Conservation (phyloP, 2,113 vertebrate species). For the Tragelaphus scriptus region DNA sequence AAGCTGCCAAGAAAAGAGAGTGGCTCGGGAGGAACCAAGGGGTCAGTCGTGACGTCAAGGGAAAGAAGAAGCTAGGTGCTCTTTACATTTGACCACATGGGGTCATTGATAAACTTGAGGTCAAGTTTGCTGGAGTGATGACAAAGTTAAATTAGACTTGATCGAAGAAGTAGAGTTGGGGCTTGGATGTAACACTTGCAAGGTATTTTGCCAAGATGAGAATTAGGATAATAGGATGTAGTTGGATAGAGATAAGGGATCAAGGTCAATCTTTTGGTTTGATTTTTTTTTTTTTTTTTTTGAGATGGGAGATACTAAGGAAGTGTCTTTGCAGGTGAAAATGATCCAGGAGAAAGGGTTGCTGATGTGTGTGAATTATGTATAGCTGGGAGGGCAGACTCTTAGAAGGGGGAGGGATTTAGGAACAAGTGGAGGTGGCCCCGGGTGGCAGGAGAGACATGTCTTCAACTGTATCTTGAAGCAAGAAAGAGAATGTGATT, state of each 20-base stretch:
- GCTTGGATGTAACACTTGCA: not conserved
- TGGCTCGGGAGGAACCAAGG: rapidly evolving
- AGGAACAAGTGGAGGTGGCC: rapidly evolving
- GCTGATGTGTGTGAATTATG: no score
- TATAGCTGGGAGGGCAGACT: not conserved
- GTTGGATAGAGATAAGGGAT: not conserved
- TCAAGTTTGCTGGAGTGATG: rapidly evolving
- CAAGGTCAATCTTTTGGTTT: not conserved
- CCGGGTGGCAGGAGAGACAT: not conserved
- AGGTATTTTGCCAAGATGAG: not conserved
- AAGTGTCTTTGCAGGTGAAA: not conserved
- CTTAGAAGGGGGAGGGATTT: no score
- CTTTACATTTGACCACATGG: not conserved
- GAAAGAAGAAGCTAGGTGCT: not conserved
- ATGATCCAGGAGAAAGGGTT: rapidly evolving
- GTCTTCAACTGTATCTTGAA: not conserved
- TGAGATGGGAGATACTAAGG: not conserved
- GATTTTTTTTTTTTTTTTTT: not conserved
- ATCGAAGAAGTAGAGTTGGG: not conserved
- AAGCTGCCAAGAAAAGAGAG: not conserved
- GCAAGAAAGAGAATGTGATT: not conserved
- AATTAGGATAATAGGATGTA: not conserved
- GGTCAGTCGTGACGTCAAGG: not conserved
- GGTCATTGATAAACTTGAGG: not conserved
- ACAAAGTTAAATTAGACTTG: not conserved